These are phyloP conservation scores for Epicauta chinensis DNA, from an alignment of 1,140 invertebrate genomes.

Conservation along the genomic window DNA sequence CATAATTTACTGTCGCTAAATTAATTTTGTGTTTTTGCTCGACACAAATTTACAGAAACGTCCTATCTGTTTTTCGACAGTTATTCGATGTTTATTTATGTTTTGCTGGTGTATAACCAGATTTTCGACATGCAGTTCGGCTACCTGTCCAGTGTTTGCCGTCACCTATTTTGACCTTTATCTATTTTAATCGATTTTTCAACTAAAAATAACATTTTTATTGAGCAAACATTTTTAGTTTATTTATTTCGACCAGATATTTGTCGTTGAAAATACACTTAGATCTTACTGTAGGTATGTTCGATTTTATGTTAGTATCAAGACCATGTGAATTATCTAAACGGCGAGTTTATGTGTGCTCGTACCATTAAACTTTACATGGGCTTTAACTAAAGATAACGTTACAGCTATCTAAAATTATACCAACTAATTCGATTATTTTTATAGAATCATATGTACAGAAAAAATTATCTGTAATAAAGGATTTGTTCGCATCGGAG, in stretches of 20 bases:
- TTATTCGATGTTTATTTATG: slow-evolving; percentile 17
- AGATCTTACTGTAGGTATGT: no score
- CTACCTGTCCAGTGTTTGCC: slow-evolving; percentile 15
- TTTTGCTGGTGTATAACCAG: slow-evolving; percentile 13
- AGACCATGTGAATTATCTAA: slow-evolving; percentile 13
- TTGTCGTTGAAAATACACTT: no score
- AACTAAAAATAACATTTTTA: no score
- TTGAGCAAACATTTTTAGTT: no score
- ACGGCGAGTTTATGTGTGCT: slow-evolving; percentile 14
- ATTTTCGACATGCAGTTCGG: slow-evolving; percentile 11
- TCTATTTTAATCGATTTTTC: slow-evolving; percentile 5
- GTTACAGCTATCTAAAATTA: slow-evolving; percentile 14
- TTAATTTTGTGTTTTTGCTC: slow-evolving; percentile 15
- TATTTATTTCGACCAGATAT: no score
- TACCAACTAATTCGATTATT: neutral
- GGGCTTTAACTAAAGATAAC: slow-evolving; percentile 11
- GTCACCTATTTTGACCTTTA: slow-evolving; percentile 13
- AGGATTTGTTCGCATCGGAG: no score
- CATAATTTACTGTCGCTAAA: slow-evolving; percentile 15
- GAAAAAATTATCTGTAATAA: no score
- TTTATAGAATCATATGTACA: no score
- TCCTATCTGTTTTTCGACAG: slow-evolving; percentile 17
- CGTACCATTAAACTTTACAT: slow-evolving; percentile 15
- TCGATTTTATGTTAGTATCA: slow-evolving; percentile 12
- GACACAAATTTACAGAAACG: slow-evolving; percentile 15